These are phyloP conservation scores for Dolichotis patagonum DNA, from an alignment of 2,113 vertebrate species.

Conservation along the genomic window DNA sequence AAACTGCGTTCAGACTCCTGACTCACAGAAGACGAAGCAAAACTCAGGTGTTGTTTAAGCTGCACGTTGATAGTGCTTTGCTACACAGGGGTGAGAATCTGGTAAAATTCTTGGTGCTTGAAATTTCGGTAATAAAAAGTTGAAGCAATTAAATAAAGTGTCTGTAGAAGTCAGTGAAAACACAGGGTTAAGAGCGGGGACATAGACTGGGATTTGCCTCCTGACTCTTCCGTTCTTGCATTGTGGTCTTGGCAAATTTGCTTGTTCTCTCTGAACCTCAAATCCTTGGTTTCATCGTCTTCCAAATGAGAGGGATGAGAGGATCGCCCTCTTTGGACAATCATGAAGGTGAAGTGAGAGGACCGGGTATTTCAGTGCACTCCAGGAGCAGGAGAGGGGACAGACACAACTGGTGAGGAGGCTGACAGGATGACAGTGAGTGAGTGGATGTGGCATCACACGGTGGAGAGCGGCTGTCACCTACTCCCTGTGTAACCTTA, in stretches of 20 bases:
- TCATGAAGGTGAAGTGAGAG: not conserved
- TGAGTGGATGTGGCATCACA: not conserved
- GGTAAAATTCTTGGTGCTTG: not conserved
- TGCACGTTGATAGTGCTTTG: not conserved
- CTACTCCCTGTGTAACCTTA: not conserved
- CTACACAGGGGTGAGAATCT: not conserved
- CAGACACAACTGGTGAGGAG: not conserved
- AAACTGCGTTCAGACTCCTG: not conserved
- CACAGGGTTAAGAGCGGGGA: rapidly evolving
- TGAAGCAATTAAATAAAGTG: not conserved
- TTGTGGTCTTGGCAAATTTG: not conserved
- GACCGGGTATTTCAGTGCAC: rapidly evolving
- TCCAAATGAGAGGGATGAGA: not conserved
- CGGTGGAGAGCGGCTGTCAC: not conserved
- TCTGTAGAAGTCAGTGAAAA: not conserved
- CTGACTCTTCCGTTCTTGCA: not conserved
- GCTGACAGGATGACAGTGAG: slow-evolving; percentile 45
- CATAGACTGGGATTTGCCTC: not conserved
- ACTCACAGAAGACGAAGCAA: not conserved
- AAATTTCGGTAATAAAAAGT: not conserved
- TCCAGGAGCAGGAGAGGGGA: not conserved
- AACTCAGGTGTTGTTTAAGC: not conserved
- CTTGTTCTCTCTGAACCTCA: not conserved
- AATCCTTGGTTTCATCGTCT: not conserved
- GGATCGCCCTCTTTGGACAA: rapidly evolving